Evolutionary conservation across 2,888 invertebrate genomes (phyloP).

Genomic region (Eristalinus sepulchralis): DNA sequence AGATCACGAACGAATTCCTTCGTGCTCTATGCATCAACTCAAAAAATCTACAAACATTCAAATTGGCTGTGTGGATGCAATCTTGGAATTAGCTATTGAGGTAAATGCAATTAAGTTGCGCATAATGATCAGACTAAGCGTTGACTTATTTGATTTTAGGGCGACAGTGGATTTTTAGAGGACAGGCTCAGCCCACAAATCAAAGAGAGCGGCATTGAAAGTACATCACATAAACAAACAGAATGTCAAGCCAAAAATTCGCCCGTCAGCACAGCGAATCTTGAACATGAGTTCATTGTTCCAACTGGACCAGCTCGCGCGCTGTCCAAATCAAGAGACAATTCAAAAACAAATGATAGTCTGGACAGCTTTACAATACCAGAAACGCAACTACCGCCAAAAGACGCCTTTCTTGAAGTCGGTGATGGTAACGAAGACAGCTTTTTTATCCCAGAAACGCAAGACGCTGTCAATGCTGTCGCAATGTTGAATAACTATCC

Average conservation of each 20-base stretch:
- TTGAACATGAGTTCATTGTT: background rate
- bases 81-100: conserved; percentile 19
- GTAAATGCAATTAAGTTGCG: conserved; percentile 1
- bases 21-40: conserved; percentile 7
- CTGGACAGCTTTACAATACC: background rate
- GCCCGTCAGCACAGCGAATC: background rate
- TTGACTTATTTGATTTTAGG: conserved; percentile 11
- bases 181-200: conserved; percentile 13
- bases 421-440: conserved; percentile 70
- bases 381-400: conserved; percentile 6
- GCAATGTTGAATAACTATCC: conserved; percentile 30
- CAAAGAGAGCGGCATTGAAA: conserved; percentile 13
- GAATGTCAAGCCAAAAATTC: background rate
- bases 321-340: conserved; percentile 29
- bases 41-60: conserved; percentile 30
- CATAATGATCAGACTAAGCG: background rate
- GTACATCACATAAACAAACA: conserved; percentile 19
- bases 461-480: conserved; percentile 64
- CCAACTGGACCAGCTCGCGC: conserved; percentile 1
- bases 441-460: conserved; percentile 76
- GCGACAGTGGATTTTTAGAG: conserved; percentile 54
- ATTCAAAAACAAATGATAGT: background rate
- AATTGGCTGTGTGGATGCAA: conserved; percentile 45
- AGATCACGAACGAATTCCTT: conserved; percentile 11
- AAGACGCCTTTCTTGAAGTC: background rate